Base-by-base conservation (phyloP, 1,140 invertebrate genomes). In the Phymastichus coffea region DNA sequence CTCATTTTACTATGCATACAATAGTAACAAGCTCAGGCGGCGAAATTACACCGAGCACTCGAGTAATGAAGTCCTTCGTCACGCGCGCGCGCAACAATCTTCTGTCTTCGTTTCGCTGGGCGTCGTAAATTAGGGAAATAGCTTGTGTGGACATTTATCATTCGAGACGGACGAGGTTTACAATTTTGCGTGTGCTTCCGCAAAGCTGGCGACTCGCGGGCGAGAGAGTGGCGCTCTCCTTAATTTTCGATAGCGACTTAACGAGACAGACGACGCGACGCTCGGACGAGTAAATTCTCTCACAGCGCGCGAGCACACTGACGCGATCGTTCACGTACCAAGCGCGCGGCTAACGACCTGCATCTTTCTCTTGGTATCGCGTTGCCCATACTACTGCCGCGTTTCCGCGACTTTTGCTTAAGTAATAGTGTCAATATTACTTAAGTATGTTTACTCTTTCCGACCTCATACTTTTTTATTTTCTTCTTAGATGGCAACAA, bases 261-360 rank as follows among this genome's bases (percentile, higher is more conserved):
- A 74, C 70, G 70, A 72, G 70, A 69, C 70, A 69, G 64, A n/a
- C n/a, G n/a, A n/a, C 64, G 71, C 1, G 46, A 74, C 73, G 71
- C 70, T 70, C 67, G 69, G 70, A 74, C 72, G 70, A 72, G 73
- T 77, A 77, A 78, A 77, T 77, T 76, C 76, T n/a, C 75, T 69
- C 72, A n/a, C n/a, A n/a, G n/a, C n/a, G n/a, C n/a, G n/a, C n/a
- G n/a, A n/a, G 60, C 68, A 62, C 64, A 67, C 52, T 62, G 43
- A 57, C 58, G 61, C 65, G 68, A 68, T 65, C 67, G 57, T 41
- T 53, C 37, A 20, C 14, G 40, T 14, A n/a, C n/a, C 71, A 70
- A 69, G 70, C n/a, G n/a, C 67, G 72, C 68, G 65, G 69, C 73
- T 77, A 77, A 77, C 75, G 75, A 73, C 70, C 66, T 57, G 33